phyloP scores from a whole-genome alignment of 2,888 invertebrate genomes.

The Eristalinus sepulchralis region DNA sequence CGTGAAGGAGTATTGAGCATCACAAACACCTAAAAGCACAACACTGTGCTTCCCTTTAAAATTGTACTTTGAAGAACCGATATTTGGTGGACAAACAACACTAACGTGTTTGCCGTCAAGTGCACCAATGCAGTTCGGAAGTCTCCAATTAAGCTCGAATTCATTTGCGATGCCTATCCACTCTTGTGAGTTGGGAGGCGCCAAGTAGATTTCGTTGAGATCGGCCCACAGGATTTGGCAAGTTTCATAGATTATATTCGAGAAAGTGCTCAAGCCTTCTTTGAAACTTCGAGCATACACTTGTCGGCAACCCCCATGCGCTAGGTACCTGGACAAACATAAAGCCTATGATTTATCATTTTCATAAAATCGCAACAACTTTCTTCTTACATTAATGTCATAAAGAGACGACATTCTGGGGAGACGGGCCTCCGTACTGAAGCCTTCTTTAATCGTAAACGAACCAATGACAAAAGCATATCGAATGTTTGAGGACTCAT shows the following conservation, averaged over 20 bases:
- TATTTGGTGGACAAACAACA: too few species aligned
- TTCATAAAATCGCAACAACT: too few species aligned
- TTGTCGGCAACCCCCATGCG: not conserved
- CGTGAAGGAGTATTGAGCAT: too few species aligned
- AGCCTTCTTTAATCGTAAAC: not conserved
- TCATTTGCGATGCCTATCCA: not conserved
- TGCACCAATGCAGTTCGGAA: conserved; percentile 24
- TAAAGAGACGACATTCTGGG: conserved; percentile 1
- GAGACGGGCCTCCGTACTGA: not conserved
- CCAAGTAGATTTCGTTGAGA: not conserved
- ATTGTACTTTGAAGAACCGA: too few species aligned
- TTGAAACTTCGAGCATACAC: not conserved
- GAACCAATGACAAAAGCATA: not conserved
- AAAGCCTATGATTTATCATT: too few species aligned
- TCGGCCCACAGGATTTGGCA: conserved; percentile 1
- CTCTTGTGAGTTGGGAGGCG: not conserved
- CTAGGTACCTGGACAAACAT: conserved; percentile 14
- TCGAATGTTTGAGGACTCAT: conserved; percentile 12
- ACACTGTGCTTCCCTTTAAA: too few species aligned
- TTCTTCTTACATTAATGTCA: conserved; percentile 6
- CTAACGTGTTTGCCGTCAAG: not conserved
- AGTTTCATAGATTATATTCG: conserved; percentile 6
- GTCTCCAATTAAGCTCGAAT: conserved; percentile 11
- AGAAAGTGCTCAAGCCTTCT: not conserved
- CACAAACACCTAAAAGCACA: too few species aligned